These are phyloP conservation scores for Polymixis flavicincta DNA, from an alignment of 2,888 invertebrate genomes.

Conservation along the genomic window DNA sequence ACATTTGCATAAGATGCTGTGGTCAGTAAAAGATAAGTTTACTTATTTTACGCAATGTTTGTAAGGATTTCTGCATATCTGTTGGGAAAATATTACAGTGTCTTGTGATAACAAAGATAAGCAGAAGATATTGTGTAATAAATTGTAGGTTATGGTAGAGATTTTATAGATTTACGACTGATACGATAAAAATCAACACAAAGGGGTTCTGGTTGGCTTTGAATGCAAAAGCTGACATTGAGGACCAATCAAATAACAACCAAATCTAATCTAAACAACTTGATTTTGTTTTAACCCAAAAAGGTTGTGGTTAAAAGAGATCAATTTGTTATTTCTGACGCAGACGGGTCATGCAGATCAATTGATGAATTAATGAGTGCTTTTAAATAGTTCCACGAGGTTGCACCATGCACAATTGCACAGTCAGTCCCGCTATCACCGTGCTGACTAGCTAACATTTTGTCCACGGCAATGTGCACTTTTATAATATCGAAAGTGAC, in stretches of 20 bases:
- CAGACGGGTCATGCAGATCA: not conserved
- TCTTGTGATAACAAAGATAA: constrained; percentile 56
- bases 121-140: constrained; percentile 43
- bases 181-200: not conserved
- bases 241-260: not conserved
- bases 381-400: not conserved
- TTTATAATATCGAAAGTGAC: not conserved
- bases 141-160: constrained; percentile 11
- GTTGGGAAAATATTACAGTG: constrained; percentile 49
- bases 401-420: not conserved
- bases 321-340: not conserved
- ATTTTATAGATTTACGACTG: constrained; percentile 34
- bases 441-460: not conserved
- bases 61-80: constrained; percentile 47
- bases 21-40: constrained; percentile 55
- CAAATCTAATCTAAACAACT: too few relatives aligned
- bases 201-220: not conserved
- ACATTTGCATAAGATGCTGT: constrained; percentile 43
- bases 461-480: not conserved
- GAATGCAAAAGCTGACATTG: not conserved
- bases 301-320: too few relatives aligned
- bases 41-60: constrained; percentile 46
- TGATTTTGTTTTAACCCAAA: too few relatives aligned
- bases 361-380: not conserved
- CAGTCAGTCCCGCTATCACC: not conserved